Evolutionary conservation across 2,797 vertebrate genomes (phyloP).

Genomic region (Pseudomugil gertrudae): DNA sequence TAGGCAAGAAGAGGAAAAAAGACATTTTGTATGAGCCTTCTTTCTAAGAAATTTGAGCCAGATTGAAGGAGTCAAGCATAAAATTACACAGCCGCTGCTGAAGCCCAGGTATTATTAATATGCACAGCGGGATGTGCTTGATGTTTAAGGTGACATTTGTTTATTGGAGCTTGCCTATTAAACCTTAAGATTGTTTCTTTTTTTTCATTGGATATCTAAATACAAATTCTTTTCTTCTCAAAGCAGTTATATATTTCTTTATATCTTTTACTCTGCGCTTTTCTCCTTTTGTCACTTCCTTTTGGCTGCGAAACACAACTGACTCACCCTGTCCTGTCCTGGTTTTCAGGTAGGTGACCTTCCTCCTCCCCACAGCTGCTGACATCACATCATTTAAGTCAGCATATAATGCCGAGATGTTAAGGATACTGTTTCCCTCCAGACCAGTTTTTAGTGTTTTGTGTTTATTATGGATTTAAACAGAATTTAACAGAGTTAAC

Average conservation of each 20-base stretch:
- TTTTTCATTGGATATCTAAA: slow-evolving; percentile 15
- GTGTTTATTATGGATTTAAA: neutral
- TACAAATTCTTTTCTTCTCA: neutral
- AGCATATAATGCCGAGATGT: too few species aligned
- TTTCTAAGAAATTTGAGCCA: slow-evolving; percentile 28
- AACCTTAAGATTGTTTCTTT: slow-evolving; percentile 26
- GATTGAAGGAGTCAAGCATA: slow-evolving; percentile 47
- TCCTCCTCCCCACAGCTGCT: slow-evolving; percentile 18
- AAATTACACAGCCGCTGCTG: slow-evolving; percentile 34
- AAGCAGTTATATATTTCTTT: neutral
- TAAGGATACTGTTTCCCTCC: neutral
- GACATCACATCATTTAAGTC: slow-evolving; percentile 10
- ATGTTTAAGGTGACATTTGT: slow-evolving; percentile 55
- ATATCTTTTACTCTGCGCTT: neutral
- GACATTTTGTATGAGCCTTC: slow-evolving; percentile 21
- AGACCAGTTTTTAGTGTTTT: neutral
- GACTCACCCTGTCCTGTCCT: slow-evolving; percentile 11
- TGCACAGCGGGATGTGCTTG: slow-evolving; percentile 43
- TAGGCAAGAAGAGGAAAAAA: neutral
- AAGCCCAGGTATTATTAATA: slow-evolving; percentile 28
- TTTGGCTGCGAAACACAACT: too few species aligned
- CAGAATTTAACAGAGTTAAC: too few species aligned
- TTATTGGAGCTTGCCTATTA: slow-evolving; percentile 19
- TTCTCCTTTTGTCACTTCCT: neutral
- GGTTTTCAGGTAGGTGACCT: slow-evolving; percentile 28